phyloP scores from a whole-genome alignment of 2,888 invertebrate genomes.

The Noctua janthe region DNA sequence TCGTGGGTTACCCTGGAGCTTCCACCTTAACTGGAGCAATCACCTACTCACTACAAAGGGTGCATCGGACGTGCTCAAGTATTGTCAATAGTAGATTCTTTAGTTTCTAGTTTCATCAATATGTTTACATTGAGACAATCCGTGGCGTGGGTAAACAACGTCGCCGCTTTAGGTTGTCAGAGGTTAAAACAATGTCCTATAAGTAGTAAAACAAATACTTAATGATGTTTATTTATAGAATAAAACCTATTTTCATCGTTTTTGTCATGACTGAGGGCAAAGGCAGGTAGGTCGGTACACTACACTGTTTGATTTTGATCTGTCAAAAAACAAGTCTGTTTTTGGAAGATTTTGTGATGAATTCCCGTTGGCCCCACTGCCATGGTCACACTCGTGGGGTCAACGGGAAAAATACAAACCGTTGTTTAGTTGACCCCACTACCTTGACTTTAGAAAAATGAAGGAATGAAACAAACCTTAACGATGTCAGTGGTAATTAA shows the following conservation, averaged over 20 bases:
- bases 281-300: neutral
- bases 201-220: neutral
- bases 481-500: too few species aligned
- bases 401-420: too few species aligned
- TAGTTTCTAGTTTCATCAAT: neutral
- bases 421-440: too few species aligned
- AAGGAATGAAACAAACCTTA: too few species aligned
- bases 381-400: too few species aligned
- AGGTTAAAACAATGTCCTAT: conserved; percentile 7
- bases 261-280: neutral
- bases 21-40: too few species aligned
- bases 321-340: neutral
- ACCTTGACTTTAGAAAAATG: too few species aligned
- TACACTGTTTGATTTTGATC: neutral
- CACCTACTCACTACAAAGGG: neutral
- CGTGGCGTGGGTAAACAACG: neutral
- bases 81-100: too few species aligned
- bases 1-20: too few species aligned
- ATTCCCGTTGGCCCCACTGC: too few species aligned
- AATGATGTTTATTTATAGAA: neutral
- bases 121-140: neutral
- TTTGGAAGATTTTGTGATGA: neutral
- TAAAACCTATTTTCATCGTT: conserved; percentile 13
- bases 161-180: neutral
- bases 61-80: neutral